Evolutionary conservation across 2,797 vertebrate species (phyloP).

Genomic region (Melanotaenia parkinsoni): DNA sequence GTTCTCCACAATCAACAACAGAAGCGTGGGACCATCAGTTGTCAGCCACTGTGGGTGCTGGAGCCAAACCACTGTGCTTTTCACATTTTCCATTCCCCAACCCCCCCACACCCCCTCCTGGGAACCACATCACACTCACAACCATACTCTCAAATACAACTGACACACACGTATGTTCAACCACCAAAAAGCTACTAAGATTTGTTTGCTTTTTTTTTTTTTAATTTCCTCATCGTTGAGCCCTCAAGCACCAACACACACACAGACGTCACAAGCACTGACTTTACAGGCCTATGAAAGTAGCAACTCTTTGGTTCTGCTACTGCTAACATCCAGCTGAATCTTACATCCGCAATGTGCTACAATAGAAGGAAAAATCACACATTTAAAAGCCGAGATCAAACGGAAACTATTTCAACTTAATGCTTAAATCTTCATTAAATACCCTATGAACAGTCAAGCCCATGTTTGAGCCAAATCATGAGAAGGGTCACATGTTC

Average conservation of each 20-base stretch:
- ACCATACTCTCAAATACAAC: conserved; percentile 31
- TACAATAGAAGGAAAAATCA: conserved; percentile 24
- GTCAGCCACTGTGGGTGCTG: conserved; percentile 28
- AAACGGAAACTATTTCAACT: conserved; percentile 49
- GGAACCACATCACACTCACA: conserved; percentile 67
- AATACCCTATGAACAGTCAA: background rate
- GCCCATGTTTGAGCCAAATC: background rate
- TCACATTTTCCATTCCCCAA: conserved; percentile 76
- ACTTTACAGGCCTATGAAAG: conserved; percentile 69
- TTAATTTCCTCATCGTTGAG: conserved; percentile 52
- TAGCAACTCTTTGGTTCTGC: conserved; percentile 53
- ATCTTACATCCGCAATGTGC: conserved; percentile 11
- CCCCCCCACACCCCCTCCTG: conserved; percentile 26
- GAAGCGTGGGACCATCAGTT: conserved; percentile 46
- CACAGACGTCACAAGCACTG: conserved; percentile 37
- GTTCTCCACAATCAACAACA: conserved; percentile 57
- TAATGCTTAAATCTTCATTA: conserved; percentile 22
- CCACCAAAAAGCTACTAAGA: conserved; percentile 59
- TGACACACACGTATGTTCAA: conserved; percentile 46
- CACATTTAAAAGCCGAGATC: conserved; percentile 46
- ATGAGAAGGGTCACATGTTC: conserved; percentile 1
- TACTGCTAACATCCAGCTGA: conserved; percentile 63
- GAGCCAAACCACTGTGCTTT: conserved; percentile 59
- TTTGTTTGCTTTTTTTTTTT: conserved; percentile 25
- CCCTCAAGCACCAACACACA: conserved; percentile 35